Conservation (phyloP, 2,888 invertebrate genomes). For the Lochmaea capreae region DNA sequence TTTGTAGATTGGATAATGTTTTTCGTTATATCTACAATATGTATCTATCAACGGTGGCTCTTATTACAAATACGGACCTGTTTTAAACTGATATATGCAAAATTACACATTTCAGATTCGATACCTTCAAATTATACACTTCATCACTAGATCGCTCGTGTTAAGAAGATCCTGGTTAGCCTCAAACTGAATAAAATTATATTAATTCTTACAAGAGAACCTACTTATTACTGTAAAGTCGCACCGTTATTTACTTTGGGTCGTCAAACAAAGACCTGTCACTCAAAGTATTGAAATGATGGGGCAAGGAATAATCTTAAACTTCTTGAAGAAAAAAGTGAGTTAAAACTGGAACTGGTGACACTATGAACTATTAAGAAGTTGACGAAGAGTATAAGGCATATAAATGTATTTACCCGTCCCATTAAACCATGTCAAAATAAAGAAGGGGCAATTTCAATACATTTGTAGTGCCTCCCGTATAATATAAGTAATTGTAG, state of each 20-base stretch:
- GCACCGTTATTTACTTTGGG: conserved; percentile 27
- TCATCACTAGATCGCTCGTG: conserved; percentile 19
- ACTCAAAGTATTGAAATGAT: conserved; percentile 24
- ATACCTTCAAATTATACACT: conserved; percentile 26
- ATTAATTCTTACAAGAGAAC: conserved; percentile 22
- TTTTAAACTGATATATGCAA: conserved; percentile 1
- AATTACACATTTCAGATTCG: conserved; percentile 11
- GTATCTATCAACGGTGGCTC: background rate
- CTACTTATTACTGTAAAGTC: conserved; percentile 25
- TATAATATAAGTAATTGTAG: no score
- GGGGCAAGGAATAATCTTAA: background rate
- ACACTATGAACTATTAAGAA: no score
- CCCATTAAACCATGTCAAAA: no score
- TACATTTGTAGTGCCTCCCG: no score
- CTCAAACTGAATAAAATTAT: conserved; percentile 29
- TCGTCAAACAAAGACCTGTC: conserved; percentile 25
- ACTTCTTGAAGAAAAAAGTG: no score
- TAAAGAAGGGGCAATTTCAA: no score
- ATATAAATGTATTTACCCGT: no score
- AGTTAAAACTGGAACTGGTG: no score
- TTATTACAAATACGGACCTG: conserved; percentile 15
- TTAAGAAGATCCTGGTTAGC: conserved; percentile 13
- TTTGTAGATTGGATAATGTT: background rate
- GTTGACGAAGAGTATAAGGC: no score
- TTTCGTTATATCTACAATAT: background rate